phyloP scores from a whole-genome alignment of 2,888 invertebrate genomes.

The Erannis defoliaria region DNA sequence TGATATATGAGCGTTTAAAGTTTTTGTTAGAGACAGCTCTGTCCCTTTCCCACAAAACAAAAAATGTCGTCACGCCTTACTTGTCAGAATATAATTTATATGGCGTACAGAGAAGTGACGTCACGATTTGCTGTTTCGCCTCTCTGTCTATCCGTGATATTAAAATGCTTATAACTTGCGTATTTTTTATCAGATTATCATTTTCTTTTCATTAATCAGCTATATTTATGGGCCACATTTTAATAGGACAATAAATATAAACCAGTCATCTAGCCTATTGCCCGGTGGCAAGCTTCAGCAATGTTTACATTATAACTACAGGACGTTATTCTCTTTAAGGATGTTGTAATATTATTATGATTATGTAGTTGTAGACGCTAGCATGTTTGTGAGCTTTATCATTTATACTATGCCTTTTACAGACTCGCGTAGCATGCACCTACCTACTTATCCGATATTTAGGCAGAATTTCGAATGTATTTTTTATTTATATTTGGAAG shows the following conservation, averaged over 20 bases:
- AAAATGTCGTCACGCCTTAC: too few relatives aligned
- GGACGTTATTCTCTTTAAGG: not conserved
- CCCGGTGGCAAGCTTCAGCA: not conserved
- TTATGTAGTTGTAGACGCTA: slow-evolving; percentile 45
- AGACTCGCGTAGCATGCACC: not conserved
- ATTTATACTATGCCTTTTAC: not conserved
- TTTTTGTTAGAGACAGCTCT: too few relatives aligned
- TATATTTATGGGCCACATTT: not conserved
- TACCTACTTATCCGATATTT: not conserved
- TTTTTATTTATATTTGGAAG: too few relatives aligned
- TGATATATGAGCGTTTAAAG: too few relatives aligned
- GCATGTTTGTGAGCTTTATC: slow-evolving; percentile 53
- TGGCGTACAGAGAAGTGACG: too few relatives aligned
- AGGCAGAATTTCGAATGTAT: not conserved
- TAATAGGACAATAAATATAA: not conserved
- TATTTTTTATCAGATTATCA: too few relatives aligned
- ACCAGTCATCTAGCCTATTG: not conserved
- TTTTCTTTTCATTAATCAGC: too few relatives aligned
- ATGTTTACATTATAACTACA: not conserved
- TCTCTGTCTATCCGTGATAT: too few relatives aligned
- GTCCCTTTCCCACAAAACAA: too few relatives aligned
- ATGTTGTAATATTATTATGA: slow-evolving; percentile 8
- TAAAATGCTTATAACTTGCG: too few relatives aligned
- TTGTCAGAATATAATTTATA: too few relatives aligned
- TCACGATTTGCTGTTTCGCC: too few relatives aligned